Conservation (phyloP, 2,113 vertebrate species). For the Pelusios castaneus region DNA sequence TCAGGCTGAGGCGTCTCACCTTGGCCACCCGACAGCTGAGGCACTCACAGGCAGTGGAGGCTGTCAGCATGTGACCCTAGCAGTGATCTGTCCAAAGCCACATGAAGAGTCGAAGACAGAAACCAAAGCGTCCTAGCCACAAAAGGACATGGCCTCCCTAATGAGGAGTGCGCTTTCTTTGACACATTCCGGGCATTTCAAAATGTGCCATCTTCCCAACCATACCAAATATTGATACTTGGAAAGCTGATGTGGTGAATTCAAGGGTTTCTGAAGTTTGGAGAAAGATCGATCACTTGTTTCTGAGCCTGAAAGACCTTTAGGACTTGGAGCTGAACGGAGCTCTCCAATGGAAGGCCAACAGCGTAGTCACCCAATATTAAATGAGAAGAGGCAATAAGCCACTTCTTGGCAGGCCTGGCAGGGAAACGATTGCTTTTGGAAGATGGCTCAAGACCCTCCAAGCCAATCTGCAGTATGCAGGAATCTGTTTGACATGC, state of each 20-base stretch:
- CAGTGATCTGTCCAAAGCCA: neutral
- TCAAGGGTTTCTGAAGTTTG: neutral
- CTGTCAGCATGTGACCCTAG: neutral
- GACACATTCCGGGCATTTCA: neutral
- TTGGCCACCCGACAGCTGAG: neutral
- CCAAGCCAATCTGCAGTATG: neutral
- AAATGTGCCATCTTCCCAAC: slow-evolving; percentile 14
- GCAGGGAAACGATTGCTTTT: neutral
- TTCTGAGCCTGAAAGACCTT: slow-evolving; percentile 6
- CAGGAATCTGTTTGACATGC: neutral
- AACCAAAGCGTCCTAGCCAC: neutral
- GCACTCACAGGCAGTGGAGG: neutral
- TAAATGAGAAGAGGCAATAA: neutral
- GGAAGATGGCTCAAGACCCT: neutral
- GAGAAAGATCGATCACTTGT: slow-evolving; percentile 9
- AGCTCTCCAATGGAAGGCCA: neutral
- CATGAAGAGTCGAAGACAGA: neutral
- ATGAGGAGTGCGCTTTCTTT: neutral
- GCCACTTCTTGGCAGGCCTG: neutral
- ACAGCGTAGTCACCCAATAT: neutral
- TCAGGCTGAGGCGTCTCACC: neutral
- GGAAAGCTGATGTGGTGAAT: neutral
- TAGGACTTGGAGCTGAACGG: neutral
- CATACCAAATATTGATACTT: neutral
- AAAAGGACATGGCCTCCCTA: neutral